Evolutionary conservation across 2,888 invertebrate genomes (phyloP).

Genomic region (Spicauda simplicius): DNA sequence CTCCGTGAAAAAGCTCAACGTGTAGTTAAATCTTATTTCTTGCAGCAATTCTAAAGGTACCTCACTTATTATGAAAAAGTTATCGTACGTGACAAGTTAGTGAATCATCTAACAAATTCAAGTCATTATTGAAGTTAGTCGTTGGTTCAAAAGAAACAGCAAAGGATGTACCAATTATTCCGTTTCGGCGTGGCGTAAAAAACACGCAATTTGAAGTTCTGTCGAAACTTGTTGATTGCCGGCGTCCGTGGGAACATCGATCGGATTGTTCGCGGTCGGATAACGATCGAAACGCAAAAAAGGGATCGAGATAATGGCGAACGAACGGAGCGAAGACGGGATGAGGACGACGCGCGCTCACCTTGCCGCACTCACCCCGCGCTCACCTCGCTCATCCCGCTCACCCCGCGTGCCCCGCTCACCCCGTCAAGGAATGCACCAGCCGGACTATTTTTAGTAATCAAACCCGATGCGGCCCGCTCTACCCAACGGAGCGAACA

Average conservation of each 20-base stretch:
- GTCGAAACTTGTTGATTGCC: conserved; percentile 67
- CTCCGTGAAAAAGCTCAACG: too few relatives aligned
- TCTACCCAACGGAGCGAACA: conserved; percentile 57
- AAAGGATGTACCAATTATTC: conserved; percentile 30
- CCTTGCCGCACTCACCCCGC: conserved; percentile 46
- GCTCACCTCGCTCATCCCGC: conserved; percentile 46
- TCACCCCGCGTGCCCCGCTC: conserved; percentile 30
- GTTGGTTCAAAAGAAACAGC: conserved; percentile 24
- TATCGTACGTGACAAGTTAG: conserved; percentile 16
- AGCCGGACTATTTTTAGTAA: conserved; percentile 78
- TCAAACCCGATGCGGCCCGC: conserved; percentile 68
- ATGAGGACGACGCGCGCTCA: conserved; percentile 66
- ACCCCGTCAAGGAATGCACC: conserved; percentile 62
- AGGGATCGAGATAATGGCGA: conserved; percentile 76
- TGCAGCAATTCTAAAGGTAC: neutral
- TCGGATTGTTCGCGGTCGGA: conserved; percentile 77
- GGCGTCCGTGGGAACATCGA: conserved; percentile 74
- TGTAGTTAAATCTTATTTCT: neutral
- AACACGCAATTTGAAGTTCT: conserved; percentile 69
- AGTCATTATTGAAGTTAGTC: conserved; percentile 7
- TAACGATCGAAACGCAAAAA: conserved; percentile 81
- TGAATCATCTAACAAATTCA: conserved; percentile 10
- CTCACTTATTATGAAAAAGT: neutral
- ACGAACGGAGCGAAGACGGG: conserved; percentile 59
- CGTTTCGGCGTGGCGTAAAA: conserved; percentile 52